Base-by-base conservation (phyloP, 2,888 invertebrate species). In the Euproctis similis region DNA sequence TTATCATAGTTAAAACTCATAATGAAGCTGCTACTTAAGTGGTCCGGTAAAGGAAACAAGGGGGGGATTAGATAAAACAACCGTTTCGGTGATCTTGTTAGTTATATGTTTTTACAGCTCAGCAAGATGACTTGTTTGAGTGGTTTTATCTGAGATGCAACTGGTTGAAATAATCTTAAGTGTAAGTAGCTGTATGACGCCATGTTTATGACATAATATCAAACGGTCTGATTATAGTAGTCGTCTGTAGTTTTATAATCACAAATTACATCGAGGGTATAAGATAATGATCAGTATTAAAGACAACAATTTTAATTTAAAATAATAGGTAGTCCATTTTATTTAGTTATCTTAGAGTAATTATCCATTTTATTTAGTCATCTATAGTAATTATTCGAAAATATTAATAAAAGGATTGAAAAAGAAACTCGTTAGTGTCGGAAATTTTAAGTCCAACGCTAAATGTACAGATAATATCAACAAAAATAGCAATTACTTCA, bases 51-150 rank as follows among this genome's bases (percentile, higher is more conserved):
- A 69, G 68, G 68, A 68, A 67, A 47, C 52, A 57, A 53, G 67
- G 66, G 63, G n/a, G 57, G 72, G 74, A 73, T 75, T 55, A 74
- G 73, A 67, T 69, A 62, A 53, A 44, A 42, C 52, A 48, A 42
- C 44, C 42, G 44, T 34, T 43, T 38, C 37, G 43, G 42, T 61
- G 58, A 66, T 65, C 63, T 54, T 51, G 55, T 66, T 70, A 65
- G 60, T 45, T 34, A 24, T 30, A 43, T 42, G 36, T 29, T 23
- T 51, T 38, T 46, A 46, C 42, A 31, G 28, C 22, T 21, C 22
- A 9, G 16, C 26, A 26, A 9, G 24, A 27, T 27, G 20, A 7
- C 8, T 8, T 14, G 20, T 10, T 16, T 24, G 16, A 28, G 27
- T 28, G 9, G 13, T 8, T 7, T 5, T 22, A 22, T 26, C 22